Evolutionary conservation across 2,113 vertebrate species (phyloP).

Genomic region (Lophura nycthemera): DNA sequence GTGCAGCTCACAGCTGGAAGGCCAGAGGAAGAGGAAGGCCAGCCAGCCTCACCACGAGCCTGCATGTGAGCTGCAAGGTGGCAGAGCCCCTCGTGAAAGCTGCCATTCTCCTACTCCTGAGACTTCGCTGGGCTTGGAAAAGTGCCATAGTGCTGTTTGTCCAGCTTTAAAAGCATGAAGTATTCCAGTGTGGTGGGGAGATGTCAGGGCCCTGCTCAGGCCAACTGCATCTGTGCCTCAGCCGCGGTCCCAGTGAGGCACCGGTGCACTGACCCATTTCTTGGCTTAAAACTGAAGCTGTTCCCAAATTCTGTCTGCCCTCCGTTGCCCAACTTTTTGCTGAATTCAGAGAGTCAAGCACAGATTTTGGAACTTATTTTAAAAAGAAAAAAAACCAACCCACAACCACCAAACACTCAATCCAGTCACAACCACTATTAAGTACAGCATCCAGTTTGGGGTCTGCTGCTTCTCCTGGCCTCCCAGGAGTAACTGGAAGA

Average conservation of each 20-base stretch:
- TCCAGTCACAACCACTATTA: accelerated
- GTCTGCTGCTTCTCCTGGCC: background rate
- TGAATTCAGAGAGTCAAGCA: background rate
- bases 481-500: accelerated
- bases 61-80: background rate
- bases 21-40: background rate
- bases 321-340: background rate
- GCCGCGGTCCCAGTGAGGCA: accelerated
- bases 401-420: background rate
- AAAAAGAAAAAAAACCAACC: background rate
- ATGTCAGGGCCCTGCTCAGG: background rate
- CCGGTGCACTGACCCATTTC: background rate
- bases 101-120: background rate
- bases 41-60: background rate
- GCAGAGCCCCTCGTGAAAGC: background rate
- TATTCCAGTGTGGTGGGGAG: background rate
- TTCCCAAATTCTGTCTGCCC: accelerated
- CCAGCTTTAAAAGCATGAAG: background rate
- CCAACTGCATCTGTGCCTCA: background rate
- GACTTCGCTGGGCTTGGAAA: background rate
- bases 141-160: background rate
- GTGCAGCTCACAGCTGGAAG: background rate
- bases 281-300: accelerated
- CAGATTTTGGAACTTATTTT: background rate
- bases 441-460: background rate